Evolutionary conservation across 2,888 invertebrate species (phyloP).

Genomic region (Neoaliturus tenellus): DNA sequence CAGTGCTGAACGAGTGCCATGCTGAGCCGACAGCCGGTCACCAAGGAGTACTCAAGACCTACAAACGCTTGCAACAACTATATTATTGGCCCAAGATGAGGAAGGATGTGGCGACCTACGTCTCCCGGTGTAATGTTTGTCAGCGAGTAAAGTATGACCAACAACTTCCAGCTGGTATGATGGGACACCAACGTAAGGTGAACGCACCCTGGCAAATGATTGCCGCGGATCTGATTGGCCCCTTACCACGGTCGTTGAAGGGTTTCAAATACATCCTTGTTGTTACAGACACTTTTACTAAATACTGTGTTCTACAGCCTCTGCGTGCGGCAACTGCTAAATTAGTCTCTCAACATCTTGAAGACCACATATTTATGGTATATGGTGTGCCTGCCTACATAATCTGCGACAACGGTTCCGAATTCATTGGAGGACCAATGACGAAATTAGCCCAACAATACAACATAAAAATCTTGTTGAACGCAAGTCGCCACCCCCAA

Average conservation of each 20-base stretch:
- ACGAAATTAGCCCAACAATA: no score
- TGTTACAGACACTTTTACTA: slow-evolving; percentile 67
- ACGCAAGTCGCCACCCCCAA: no score
- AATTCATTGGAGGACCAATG: no score
- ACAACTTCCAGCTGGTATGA: slow-evolving; percentile 7
- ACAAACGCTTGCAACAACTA: neutral
- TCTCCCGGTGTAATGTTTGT: slow-evolving; percentile 11
- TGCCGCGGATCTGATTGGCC: slow-evolving; percentile 67
- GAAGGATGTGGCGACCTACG: neutral
- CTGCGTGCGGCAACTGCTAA: slow-evolving; percentile 64
- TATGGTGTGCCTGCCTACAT: slow-evolving; percentile 9
- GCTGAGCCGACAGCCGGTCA: slow-evolving; percentile 1
- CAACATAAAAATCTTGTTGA: no score
- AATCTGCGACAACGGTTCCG: no score
- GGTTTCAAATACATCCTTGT: slow-evolving; percentile 66
- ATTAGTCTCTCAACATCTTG: slow-evolving; percentile 54
- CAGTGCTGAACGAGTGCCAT: neutral
- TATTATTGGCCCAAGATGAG: slow-evolving; percentile 48
- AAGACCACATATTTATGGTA: slow-evolving; percentile 58
- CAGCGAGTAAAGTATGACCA: neutral
- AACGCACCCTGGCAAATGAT: slow-evolving; percentile 43
- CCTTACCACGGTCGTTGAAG: slow-evolving; percentile 66
- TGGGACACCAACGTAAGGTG: neutral
- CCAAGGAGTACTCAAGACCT: neutral
- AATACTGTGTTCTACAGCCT: slow-evolving; percentile 64